Evolutionary conservation across 2,113 vertebrate species (phyloP).

Genomic region (Sinocyclocheilus maitianheensis): DNA sequence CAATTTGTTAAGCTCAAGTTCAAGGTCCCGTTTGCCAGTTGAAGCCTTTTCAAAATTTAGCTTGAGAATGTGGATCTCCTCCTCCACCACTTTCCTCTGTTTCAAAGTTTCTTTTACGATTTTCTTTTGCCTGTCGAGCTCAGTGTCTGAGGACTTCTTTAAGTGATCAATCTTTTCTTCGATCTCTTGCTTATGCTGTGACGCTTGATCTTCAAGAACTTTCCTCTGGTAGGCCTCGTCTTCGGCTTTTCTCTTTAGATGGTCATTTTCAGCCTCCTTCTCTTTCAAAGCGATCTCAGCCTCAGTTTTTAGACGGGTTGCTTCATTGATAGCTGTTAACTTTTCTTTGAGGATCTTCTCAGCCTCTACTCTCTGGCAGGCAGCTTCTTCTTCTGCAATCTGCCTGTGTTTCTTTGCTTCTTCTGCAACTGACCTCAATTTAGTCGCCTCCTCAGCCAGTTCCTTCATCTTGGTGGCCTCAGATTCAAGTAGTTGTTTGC

Average conservation of each 20-base stretch:
- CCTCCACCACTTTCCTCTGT: constrained; percentile 89
- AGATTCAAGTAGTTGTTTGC: constrained; percentile 89
- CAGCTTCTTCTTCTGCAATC: constrained; percentile 86
- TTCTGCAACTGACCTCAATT: constrained; percentile 84
- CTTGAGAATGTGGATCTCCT: constrained; percentile 90
- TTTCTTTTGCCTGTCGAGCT: constrained; percentile 86
- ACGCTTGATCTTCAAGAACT: constrained; percentile 89
- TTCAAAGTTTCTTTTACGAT: constrained; percentile 88
- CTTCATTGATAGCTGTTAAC: constrained; percentile 87
- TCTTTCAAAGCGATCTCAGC: constrained; percentile 92
- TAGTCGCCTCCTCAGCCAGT: constrained; percentile 88
- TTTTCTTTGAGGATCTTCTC: constrained; percentile 94
- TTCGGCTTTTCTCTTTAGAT: constrained; percentile 88
- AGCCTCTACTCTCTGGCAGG: constrained; percentile 84
- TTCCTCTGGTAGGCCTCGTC: constrained; percentile 93
- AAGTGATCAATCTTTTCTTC: constrained; percentile 89
- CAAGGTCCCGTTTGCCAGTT: constrained; percentile 84
- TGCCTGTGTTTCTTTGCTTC: constrained; percentile 93
- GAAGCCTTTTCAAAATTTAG: constrained; percentile 87
- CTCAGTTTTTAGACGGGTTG: constrained; percentile 86
- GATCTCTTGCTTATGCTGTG: constrained; percentile 91
- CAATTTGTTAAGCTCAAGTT: constrained; percentile 86
- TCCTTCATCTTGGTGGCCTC: constrained; percentile 90
- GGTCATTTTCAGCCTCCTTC: constrained; percentile 94
- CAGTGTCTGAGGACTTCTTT: constrained; percentile 83